phyloP scores from a whole-genome alignment of 2,113 vertebrate genomes.

The Hydropotes inermis region DNA sequence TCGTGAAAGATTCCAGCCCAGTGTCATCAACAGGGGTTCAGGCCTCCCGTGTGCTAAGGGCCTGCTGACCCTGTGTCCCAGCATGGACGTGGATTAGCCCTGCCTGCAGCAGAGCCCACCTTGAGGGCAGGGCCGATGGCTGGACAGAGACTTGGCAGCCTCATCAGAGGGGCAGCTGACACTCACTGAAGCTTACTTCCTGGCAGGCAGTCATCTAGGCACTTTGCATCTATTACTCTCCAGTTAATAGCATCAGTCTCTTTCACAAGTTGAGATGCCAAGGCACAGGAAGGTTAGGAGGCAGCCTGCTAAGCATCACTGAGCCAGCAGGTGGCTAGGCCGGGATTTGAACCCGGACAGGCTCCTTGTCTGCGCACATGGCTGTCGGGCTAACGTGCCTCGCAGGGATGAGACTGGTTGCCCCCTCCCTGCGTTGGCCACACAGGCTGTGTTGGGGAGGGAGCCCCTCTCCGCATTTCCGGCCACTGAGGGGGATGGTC shows the following conservation, averaged over 20 bases:
- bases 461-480: not conserved
- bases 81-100: not conserved
- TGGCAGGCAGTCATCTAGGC: not conserved
- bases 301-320: not conserved
- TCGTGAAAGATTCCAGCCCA: not conserved
- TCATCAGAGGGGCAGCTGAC: not conserved
- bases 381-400: not conserved
- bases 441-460: not conserved
- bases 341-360: not conserved
- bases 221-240: not conserved
- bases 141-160: not conserved
- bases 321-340: not conserved
- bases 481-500: not conserved
- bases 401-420: not conserved
- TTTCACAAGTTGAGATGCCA: not conserved
- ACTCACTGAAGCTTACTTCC: not conserved
- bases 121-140: not conserved
- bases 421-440: rapidly evolving
- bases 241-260: rapidly evolving
- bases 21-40: not conserved
- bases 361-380: not conserved
- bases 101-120: not conserved
- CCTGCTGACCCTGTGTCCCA: not conserved
- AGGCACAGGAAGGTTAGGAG: not conserved
- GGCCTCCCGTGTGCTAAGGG: not conserved